phyloP scores from a whole-genome alignment of 2,113 vertebrate genomes.

The Sula dactylatra region DNA sequence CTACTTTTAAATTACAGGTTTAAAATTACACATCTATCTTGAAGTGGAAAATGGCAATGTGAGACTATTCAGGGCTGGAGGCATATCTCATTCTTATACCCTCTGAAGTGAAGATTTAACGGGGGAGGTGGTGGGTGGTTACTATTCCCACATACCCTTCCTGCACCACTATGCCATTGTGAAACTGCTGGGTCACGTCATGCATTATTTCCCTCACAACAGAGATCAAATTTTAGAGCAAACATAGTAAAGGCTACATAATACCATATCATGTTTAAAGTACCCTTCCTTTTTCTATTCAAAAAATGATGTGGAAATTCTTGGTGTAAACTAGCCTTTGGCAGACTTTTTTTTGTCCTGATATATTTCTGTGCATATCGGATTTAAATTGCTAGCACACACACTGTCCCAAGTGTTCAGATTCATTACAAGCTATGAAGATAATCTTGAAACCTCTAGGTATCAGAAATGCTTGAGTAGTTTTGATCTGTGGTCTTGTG shows the following conservation, averaged over 20 bases:
- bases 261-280: not conserved
- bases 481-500: slow-evolving; percentile 10
- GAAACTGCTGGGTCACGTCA: not conserved
- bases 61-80: not conserved
- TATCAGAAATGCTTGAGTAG: slow-evolving; percentile 16
- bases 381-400: not conserved
- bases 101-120: not conserved
- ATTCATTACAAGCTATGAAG: slow-evolving; percentile 5
- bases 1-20: not conserved
- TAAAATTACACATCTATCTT: not conserved
- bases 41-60: not conserved
- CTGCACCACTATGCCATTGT: not conserved
- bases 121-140: not conserved
- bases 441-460: not conserved
- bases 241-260: not conserved
- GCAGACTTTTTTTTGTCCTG: not conserved
- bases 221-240: not conserved
- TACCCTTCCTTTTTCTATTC: not conserved
- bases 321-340: not conserved
- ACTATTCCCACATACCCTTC: not conserved
- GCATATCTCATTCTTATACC: not conserved
- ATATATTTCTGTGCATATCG: not conserved
- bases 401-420: not conserved
- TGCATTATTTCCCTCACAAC: not conserved
- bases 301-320: not conserved